phyloP scores from a whole-genome alignment of 2,797 vertebrate species.

The Rhodeus uyekii region DNA sequence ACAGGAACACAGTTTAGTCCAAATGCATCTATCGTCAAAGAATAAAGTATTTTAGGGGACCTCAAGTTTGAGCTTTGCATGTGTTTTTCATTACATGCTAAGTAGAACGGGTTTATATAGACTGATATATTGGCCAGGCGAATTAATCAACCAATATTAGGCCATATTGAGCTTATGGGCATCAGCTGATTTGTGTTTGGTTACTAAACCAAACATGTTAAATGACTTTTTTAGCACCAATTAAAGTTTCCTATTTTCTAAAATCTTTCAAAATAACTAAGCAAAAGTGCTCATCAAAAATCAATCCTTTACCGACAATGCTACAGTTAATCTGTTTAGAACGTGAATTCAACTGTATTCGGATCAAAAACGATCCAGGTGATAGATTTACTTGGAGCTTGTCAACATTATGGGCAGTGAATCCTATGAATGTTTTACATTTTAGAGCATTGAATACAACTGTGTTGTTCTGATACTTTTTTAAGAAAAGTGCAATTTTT shows the following conservation, averaged over 20 bases:
- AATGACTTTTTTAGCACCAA: neutral
- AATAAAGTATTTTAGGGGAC: neutral
- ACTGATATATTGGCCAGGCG: neutral
- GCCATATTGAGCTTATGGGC: neutral
- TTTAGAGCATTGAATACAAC: constrained; percentile 3
- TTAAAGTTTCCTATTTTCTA: neutral
- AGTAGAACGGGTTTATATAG: neutral
- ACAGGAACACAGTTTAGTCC: neutral
- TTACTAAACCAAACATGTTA: neutral
- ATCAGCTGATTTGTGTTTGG: neutral
- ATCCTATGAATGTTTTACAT: neutral
- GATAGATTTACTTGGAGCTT: neutral
- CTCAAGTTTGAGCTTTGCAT: neutral
- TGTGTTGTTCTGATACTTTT: constrained; percentile 40
- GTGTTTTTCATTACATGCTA: neutral
- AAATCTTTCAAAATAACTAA: constrained; percentile 9
- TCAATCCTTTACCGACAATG: neutral
- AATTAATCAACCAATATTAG: neutral
- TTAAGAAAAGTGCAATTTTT: constrained; percentile 89
- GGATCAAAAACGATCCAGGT: neutral
- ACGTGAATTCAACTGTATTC: constrained; percentile 14
- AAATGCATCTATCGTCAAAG: neutral
- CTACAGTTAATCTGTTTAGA: constrained; percentile 14
- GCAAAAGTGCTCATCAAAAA: constrained; percentile 33
- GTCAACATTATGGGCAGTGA: neutral